A percentile compares a stretch with the other conserved stretches of the same genome.
Evolutionary conservation across 1,140 invertebrate genomes (phyloP).

Genomic region (Laodelphax striatellus): DNA sequence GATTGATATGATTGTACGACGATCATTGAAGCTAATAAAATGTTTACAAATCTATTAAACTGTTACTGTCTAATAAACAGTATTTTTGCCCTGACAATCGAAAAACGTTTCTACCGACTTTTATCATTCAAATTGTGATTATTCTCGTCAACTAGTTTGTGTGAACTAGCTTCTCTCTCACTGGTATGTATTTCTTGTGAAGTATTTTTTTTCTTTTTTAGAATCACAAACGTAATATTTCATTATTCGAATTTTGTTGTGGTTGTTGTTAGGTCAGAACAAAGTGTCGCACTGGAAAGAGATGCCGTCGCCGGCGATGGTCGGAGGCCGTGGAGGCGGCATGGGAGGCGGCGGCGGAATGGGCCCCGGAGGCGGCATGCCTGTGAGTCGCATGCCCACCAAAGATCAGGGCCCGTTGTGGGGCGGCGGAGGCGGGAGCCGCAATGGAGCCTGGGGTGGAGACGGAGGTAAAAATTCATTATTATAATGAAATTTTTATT

Average conservation of each 20-base stretch:
- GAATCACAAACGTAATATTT: too few relatives aligned
- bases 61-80: too few relatives aligned
- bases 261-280: constrained; percentile 22
- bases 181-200: too few relatives aligned
- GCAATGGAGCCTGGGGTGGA: constrained; percentile 30
- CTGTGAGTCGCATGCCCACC: constrained; percentile 5
- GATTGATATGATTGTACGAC: too few relatives aligned
- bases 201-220: too few relatives aligned
- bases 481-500: not conserved
- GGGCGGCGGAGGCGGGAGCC: constrained; percentile 27
- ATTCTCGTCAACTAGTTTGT: too few relatives aligned
- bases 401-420: constrained; percentile 44
- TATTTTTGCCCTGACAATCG: too few relatives aligned
- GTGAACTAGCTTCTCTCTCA: too few relatives aligned
- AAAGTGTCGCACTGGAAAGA: constrained; percentile 65
- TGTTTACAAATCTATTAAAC: too few relatives aligned
- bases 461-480: constrained; percentile 33
- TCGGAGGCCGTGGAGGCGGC: constrained; percentile 28
- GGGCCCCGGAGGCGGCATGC: constrained; percentile 13
- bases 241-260: constrained; percentile 5
- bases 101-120: too few relatives aligned
- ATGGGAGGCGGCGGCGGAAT: constrained; percentile 35
- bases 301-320: constrained; percentile 40
- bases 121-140: too few relatives aligned
- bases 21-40: too few relatives aligned